phyloP scores from a whole-genome alignment of 2,888 invertebrate species.

The Pristionchus entomophagus region DNA sequence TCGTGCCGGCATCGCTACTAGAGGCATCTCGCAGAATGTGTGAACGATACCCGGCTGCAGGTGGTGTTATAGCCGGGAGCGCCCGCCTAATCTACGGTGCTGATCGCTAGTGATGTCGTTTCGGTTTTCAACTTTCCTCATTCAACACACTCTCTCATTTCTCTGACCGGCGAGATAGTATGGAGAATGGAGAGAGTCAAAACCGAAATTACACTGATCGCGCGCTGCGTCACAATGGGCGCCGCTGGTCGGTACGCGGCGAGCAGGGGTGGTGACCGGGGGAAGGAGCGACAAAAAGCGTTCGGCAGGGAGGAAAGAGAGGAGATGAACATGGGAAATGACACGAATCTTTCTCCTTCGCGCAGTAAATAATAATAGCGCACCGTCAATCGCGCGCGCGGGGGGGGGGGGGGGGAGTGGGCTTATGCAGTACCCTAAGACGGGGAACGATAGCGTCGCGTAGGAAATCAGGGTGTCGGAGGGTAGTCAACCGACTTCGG shows the following conservation, averaged over 20 bases:
- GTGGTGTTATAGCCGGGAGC: no score
- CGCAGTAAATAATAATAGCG: slow-evolving; percentile 40
- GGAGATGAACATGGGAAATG: not conserved
- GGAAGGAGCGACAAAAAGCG: not conserved
- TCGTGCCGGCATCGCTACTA: no score
- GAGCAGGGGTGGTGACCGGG: slow-evolving; percentile 2
- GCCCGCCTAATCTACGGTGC: no score
- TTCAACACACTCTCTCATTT: not conserved
- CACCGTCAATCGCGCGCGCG: not conserved
- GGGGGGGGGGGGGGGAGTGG: not conserved
- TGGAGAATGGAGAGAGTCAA: not conserved
- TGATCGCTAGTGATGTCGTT: no score
- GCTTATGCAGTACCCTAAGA: not conserved
- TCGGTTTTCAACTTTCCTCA: not conserved
- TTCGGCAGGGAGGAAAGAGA: not conserved
- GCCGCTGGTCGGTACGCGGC: not conserved
- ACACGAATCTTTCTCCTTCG: not conserved
- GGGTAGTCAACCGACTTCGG: no score
- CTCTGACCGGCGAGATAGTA: not conserved
- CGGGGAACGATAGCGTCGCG: not conserved
- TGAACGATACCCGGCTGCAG: no score
- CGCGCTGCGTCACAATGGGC: not conserved
- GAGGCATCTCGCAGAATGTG: no score
- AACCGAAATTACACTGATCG: not conserved
- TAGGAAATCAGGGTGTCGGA: no score